These are phyloP conservation scores for Amiota mariae DNA, from an alignment of 2,888 invertebrate genomes.

Conservation along the genomic window DNA sequence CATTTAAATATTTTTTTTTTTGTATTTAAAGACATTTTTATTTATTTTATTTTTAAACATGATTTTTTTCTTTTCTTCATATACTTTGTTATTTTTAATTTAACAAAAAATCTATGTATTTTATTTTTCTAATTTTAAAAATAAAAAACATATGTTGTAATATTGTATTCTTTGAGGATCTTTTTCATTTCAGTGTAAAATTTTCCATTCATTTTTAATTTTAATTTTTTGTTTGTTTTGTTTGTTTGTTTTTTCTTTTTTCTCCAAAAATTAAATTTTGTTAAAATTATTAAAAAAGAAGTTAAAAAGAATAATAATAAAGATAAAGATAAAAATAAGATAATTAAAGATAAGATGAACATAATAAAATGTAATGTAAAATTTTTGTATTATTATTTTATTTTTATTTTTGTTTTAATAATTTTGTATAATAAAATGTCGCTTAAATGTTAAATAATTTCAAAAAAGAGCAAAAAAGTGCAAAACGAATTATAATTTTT, in stretches of 20 bases:
- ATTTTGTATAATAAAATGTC: slow-evolving; percentile 56
- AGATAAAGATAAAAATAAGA: slow-evolving; percentile 36
- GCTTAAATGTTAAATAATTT: slow-evolving; percentile 67
- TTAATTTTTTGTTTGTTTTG: neutral
- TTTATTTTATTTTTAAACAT: slow-evolving; percentile 31
- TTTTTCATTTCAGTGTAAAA: slow-evolving; percentile 13
- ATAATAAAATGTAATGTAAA: slow-evolving; percentile 42
- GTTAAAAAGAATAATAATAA: slow-evolving; percentile 25
- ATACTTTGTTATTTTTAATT: slow-evolving; percentile 21
- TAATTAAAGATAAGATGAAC: slow-evolving; percentile 35
- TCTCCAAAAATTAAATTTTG: neutral
- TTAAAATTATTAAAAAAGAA: slow-evolving; percentile 18
- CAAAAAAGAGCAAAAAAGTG: slow-evolving; percentile 62
- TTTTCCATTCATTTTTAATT: slow-evolving; percentile 40
- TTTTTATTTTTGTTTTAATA: slow-evolving; percentile 54
- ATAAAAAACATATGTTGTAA: no score
- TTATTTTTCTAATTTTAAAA: no score
- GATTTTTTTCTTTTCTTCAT: slow-evolving; percentile 20
- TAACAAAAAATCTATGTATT: neutral
- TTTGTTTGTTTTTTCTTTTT: slow-evolving; percentile 17
- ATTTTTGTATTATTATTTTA: slow-evolving; percentile 50
- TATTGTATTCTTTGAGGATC: no score
- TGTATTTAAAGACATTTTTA: slow-evolving; percentile 38
- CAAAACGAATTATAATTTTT: slow-evolving; percentile 23
- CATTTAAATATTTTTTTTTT: slow-evolving; percentile 40